Evolutionary conservation across 2,888 invertebrate species (phyloP).

Genomic region (Holacanthella duospinosa): DNA sequence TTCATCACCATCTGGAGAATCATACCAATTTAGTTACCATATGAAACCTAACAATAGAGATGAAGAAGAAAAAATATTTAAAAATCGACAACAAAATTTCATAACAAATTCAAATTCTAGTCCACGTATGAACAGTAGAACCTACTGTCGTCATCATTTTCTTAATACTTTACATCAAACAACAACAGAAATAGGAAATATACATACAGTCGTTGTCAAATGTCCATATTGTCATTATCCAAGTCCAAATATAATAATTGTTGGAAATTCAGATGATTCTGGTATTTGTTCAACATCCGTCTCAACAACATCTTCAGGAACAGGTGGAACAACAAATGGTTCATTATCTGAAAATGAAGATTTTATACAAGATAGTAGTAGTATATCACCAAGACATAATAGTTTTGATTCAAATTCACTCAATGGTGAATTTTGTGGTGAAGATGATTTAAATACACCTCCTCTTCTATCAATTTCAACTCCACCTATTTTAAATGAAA

Average conservation of each 20-base stretch:
- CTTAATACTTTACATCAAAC: background rate
- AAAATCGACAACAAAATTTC: background rate
- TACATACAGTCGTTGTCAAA: background rate
- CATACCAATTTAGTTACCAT: background rate
- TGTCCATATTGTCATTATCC: background rate
- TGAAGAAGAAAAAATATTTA: background rate
- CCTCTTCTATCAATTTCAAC: background rate
- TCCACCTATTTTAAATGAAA: too few species aligned
- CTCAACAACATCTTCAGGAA: constrained; percentile 30
- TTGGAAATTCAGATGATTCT: constrained; percentile 62
- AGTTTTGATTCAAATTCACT: constrained; percentile 30
- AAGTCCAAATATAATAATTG: background rate
- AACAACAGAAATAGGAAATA: background rate
- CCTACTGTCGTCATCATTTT: background rate
- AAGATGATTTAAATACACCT: constrained; percentile 1
- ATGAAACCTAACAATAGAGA: background rate
- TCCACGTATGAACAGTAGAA: background rate
- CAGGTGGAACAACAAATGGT: constrained; percentile 25
- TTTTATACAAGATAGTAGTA: constrained; percentile 17
- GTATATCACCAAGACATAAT: constrained; percentile 22
- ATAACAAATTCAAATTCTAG: background rate
- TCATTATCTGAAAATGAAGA: constrained; percentile 26
- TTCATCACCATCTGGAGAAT: background rate
- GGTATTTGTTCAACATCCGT: constrained; percentile 12
- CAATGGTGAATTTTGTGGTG: constrained; percentile 3